phyloP scores from a whole-genome alignment of 2,113 vertebrate species.

The Lucifuga dentata region DNA sequence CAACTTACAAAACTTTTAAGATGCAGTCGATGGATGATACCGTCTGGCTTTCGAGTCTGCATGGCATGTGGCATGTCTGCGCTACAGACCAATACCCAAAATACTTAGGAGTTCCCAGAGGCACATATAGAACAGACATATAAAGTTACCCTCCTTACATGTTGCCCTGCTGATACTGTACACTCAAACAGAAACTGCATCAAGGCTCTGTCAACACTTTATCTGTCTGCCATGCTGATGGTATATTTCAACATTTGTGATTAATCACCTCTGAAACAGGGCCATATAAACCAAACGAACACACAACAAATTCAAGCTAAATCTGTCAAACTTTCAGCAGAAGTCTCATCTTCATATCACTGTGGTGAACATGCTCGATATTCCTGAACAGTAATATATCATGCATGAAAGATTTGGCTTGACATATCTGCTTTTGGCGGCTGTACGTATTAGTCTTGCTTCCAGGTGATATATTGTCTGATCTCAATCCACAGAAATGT shows the following conservation, averaged over 20 bases:
- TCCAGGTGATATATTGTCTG: conserved; percentile 35
- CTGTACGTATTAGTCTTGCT: background rate
- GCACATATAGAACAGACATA: conserved; percentile 38
- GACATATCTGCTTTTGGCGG: conserved; percentile 35
- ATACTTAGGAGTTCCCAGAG: conserved; percentile 23
- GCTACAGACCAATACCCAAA: conserved; percentile 27
- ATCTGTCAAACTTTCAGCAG: background rate
- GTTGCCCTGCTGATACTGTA: background rate
- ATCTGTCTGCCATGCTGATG: conserved; percentile 3
- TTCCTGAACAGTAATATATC: conserved; percentile 13
- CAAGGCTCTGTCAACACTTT: conserved; percentile 31
- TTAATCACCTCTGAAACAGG: background rate
- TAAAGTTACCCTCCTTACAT: conserved; percentile 24
- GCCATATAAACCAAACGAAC: background rate
- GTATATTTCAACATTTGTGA: background rate
- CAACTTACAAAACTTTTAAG: conserved; percentile 36
- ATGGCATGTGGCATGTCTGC: background rate
- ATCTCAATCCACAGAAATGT: conserved; percentile 27
- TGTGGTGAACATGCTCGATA: background rate
- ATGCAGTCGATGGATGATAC: background rate
- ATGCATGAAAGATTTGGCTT: background rate
- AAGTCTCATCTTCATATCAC: background rate
- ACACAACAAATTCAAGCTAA: background rate
- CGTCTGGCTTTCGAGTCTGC: conserved; percentile 26
- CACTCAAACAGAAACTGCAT: conserved; percentile 25